A percentile compares a stretch with the other conserved stretches of the same genome.
phyloP scores from a whole-genome alignment of 2,888 invertebrate species.

The Scelioninae gen. 1 region DNA sequence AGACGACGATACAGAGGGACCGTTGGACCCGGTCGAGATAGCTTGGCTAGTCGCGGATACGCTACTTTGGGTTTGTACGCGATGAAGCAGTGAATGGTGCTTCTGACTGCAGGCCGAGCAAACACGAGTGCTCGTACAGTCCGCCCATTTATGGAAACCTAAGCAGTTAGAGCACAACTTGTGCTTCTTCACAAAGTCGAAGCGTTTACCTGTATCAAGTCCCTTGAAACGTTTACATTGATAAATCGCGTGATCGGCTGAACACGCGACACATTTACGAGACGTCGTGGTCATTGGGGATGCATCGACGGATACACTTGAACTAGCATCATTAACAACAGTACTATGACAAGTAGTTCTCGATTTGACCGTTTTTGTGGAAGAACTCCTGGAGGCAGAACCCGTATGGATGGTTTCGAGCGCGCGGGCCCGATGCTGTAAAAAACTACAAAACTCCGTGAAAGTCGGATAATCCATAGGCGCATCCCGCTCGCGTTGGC shows the following conservation, averaged over 20 bases:
- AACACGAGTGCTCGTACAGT: neutral
- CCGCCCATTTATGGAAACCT: neutral
- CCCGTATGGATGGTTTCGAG: too few species aligned
- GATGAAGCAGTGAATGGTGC: constrained; percentile 11
- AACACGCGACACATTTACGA: neutral
- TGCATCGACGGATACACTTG: too few species aligned
- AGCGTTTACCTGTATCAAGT: neutral
- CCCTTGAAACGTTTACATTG: constrained; percentile 10
- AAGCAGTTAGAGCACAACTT: constrained; percentile 16
- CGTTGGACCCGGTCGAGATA: too few species aligned
- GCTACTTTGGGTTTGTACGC: neutral
- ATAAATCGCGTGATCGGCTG: constrained; percentile 3
- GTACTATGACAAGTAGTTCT: too few species aligned
- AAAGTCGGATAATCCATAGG: too few species aligned
- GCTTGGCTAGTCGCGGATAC: neutral
- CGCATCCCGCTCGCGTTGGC: too few species aligned
- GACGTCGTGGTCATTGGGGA: neutral
- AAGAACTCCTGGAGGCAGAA: too few species aligned
- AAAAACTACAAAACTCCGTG: too few species aligned
- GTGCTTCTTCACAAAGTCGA: constrained; percentile 11
- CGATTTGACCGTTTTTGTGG: too few species aligned
- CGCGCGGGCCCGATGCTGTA: too few species aligned
- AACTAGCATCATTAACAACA: too few species aligned
- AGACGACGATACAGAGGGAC: too few species aligned
- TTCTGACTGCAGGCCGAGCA: neutral